Conservation (phyloP, 1,140 invertebrate genomes). For the Oreohelix idahoensis region DNA sequence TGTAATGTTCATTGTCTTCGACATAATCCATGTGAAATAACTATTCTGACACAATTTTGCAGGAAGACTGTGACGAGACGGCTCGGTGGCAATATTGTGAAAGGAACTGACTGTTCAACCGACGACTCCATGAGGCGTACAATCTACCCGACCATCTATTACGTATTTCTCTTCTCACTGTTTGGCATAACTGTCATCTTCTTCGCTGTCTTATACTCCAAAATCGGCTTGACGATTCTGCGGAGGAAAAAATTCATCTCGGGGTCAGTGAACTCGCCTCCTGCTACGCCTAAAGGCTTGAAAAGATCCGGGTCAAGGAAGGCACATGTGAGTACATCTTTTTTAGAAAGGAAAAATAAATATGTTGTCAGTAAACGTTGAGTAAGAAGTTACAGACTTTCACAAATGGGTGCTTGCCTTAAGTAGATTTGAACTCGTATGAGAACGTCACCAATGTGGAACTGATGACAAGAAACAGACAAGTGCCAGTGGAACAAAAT, state of each 20-base stretch:
- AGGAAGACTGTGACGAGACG: conserved; percentile 31
- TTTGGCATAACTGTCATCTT: conserved; percentile 61
- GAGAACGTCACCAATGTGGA: no score
- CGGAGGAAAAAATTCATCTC: conserved; percentile 50
- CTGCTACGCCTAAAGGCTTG: not conserved
- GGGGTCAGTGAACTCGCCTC: not conserved
- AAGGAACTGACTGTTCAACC: conserved; percentile 65
- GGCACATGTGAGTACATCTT: not conserved
- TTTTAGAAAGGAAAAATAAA: no score
- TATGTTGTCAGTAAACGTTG: no score
- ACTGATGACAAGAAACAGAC: no score
- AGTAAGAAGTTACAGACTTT: no score
- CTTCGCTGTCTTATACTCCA: conserved; percentile 63
- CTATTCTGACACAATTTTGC: not conserved
- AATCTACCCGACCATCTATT: conserved; percentile 64
- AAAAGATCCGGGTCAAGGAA: not conserved
- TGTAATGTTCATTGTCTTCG: no score
- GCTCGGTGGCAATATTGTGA: conserved; percentile 31
- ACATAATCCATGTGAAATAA: no score
- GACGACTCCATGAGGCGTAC: conserved; percentile 61
- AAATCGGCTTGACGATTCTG: conserved; percentile 58
- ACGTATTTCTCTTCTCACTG: conserved; percentile 62
- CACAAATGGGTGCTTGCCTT: no score
- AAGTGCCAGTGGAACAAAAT: no score
- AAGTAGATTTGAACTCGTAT: no score